Evolutionary conservation across 2,888 invertebrate species (phyloP).

Genomic region (Cotesia congregata): DNA sequence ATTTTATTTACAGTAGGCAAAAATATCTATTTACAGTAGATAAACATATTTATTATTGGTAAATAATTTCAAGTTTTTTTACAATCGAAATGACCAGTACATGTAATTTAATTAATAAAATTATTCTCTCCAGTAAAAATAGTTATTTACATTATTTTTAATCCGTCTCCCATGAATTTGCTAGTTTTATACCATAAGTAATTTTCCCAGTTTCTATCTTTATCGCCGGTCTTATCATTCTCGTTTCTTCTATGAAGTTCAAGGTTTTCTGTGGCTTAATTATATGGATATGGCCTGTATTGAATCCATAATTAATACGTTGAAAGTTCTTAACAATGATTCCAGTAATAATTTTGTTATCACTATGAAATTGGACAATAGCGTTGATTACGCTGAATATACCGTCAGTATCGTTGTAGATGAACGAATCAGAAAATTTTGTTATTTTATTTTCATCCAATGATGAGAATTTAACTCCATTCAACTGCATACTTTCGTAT

Average conservation of each 20-base stretch:
- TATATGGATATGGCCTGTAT: background rate
- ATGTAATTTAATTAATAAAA: background rate
- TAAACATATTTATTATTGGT: background rate
- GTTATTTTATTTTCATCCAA: background rate
- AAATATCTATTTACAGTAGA: no score
- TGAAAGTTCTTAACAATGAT: background rate
- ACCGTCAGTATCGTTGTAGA: background rate
- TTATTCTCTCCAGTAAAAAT: background rate
- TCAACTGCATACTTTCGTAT: background rate
- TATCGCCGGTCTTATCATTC: slow-evolving; percentile 12
- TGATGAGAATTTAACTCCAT: background rate
- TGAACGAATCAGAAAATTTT: background rate
- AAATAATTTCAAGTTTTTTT: background rate
- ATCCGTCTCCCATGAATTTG: no score
- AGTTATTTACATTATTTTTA: background rate
- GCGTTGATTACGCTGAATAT: background rate
- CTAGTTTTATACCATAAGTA: background rate
- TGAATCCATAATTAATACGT: slow-evolving; percentile 1
- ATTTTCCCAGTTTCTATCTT: background rate
- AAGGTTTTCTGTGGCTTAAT: background rate
- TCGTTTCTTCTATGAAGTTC: slow-evolving; percentile 11
- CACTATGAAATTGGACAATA: background rate
- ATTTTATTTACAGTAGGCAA: no score
- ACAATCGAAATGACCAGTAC: background rate
- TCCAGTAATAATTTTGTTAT: background rate